A percentile compares a stretch with the other conserved stretches of the same genome.
These are phyloP conservation scores for Thymelicus lineola DNA, from an alignment of 2,888 invertebrate genomes.

Conservation along the genomic window DNA sequence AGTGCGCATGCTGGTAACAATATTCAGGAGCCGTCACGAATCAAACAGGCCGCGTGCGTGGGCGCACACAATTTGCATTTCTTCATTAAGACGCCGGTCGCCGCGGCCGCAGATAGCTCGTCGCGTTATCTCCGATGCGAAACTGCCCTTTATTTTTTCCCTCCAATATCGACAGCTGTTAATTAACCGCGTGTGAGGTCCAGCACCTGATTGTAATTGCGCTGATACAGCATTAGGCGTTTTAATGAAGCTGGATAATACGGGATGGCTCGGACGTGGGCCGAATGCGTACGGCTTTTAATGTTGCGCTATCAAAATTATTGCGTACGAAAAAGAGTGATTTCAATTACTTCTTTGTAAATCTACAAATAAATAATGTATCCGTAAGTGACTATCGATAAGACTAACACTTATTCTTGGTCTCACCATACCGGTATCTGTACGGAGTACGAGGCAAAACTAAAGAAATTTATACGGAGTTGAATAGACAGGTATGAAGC, in stretches of 20 bases:
- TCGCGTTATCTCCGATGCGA: conserved; percentile 42
- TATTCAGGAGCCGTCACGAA: conserved; percentile 31
- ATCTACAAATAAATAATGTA: too few relatives aligned
- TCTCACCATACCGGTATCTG: too few relatives aligned
- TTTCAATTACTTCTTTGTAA: too few relatives aligned
- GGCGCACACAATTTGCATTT: conserved; percentile 56
- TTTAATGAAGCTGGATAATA: conserved; percentile 41
- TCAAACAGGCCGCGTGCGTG: conserved; percentile 50
- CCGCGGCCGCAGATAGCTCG: conserved; percentile 36
- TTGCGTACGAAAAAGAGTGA: too few relatives aligned
- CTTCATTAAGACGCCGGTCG: conserved; percentile 49
- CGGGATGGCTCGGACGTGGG: conserved; percentile 24
- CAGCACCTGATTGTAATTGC: conserved; percentile 54
- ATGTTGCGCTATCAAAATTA: neutral
- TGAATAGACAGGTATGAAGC: too few relatives aligned
- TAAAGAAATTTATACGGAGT: too few relatives aligned
- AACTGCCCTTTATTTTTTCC: conserved; percentile 43
- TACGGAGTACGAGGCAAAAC: too few relatives aligned
- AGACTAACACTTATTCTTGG: too few relatives aligned
- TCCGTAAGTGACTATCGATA: too few relatives aligned
- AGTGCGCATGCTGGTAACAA: conserved; percentile 24
- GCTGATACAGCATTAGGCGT: conserved; percentile 46
- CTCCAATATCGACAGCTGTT: conserved; percentile 51
- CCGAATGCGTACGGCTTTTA: conserved; percentile 31
- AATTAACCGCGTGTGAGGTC: conserved; percentile 60